Conservation (phyloP, 2,113 vertebrate species). For the Sebastes fasciatus region DNA sequence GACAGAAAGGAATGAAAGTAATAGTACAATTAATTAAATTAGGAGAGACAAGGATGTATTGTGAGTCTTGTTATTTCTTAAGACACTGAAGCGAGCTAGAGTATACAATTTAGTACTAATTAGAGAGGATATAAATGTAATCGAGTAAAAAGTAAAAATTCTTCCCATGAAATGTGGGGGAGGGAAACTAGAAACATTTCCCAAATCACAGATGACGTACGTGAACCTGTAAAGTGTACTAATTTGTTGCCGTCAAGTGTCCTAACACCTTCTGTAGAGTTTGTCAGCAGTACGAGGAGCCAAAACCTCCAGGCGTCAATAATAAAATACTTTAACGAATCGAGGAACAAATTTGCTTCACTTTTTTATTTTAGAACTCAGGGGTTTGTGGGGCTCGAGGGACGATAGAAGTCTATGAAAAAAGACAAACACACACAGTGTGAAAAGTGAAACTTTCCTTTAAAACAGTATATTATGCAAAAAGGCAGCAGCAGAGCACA, state of each 20-base stretch:
- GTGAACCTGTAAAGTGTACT: background rate
- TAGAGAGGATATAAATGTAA: background rate
- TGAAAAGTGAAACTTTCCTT: slow-evolving; percentile 87
- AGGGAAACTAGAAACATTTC: background rate
- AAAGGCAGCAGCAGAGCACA: slow-evolving; percentile 90
- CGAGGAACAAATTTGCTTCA: slow-evolving; percentile 2
- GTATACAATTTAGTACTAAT: background rate
- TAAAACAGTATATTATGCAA: slow-evolving; percentile 91
- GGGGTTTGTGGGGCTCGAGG: slow-evolving; percentile 81
- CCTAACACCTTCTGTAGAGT: background rate
- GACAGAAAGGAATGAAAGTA: background rate
- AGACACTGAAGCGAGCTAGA: background rate
- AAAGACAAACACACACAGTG: slow-evolving; percentile 94
- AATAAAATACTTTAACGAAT: background rate
- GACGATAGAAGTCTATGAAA: slow-evolving; percentile 90
- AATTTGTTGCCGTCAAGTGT: background rate
- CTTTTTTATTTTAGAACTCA: slow-evolving; percentile 78
- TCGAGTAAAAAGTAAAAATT: background rate
- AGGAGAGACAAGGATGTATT: too few relatives aligned
- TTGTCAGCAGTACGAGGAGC: background rate
- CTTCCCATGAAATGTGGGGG: background rate
- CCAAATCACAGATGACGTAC: background rate
- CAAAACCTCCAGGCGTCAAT: background rate
- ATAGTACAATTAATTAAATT: too few relatives aligned
- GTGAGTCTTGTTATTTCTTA: background rate